Conservation (phyloP, 2,888 invertebrate species). For the Prenolepis imparis region DNA sequence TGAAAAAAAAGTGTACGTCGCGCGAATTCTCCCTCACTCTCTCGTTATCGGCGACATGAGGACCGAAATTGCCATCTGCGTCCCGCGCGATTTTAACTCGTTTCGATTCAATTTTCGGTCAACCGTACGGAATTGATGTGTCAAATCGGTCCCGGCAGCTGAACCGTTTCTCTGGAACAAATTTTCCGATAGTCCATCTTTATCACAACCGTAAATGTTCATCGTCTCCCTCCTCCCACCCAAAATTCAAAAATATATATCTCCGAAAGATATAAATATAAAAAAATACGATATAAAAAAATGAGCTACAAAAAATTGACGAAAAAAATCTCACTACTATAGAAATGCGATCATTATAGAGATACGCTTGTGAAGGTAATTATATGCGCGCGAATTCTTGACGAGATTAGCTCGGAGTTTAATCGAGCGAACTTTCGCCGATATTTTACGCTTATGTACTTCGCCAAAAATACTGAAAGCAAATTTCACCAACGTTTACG, state of each 20-base stretch:
- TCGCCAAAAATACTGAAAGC: constrained; percentile 38
- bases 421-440: constrained; percentile 11
- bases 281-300: not conserved
- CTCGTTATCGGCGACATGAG: not conserved
- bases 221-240: not conserved
- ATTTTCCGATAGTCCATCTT: not conserved
- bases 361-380: not conserved
- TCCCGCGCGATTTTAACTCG: constrained; percentile 26
- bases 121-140: constrained; percentile 17
- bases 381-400: not conserved
- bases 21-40: not conserved
- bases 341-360: constrained; percentile 15
- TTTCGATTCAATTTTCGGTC: constrained; percentile 23
- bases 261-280: not conserved
- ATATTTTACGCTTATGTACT: constrained; percentile 26
- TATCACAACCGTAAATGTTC: constrained; percentile 27
- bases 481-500: constrained; percentile 29
- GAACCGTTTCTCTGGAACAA: constrained; percentile 18
- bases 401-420: constrained; percentile 24
- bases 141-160: not conserved
- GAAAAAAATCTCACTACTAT: not conserved
- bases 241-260: not conserved
- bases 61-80: not conserved
- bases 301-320: not conserved
- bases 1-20: constrained; percentile 31